Percentiles rank a stretch among this genome's conserved stretches.
Conservation (phyloP, 1,140 invertebrate species). For the Potamilus streckersoni region DNA sequence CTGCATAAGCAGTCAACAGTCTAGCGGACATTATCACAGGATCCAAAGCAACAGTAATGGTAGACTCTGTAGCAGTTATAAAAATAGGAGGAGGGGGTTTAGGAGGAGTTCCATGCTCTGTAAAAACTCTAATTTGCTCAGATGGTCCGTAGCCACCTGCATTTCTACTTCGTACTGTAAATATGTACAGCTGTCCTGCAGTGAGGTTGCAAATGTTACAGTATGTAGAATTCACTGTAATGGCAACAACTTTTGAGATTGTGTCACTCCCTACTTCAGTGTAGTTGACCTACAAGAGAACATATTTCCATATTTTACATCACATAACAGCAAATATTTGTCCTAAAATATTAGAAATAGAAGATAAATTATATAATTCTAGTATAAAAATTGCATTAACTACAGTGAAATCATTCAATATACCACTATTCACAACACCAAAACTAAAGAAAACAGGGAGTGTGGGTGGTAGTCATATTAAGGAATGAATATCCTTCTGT, state of each 20-base stretch:
- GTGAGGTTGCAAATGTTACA: slow-evolving; percentile 18
- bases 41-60: slow-evolving; percentile 45
- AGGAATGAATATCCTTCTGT: too few species aligned
- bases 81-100: slow-evolving; percentile 36
- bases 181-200: slow-evolving; percentile 18
- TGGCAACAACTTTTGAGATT: slow-evolving; percentile 13
- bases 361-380: too few species aligned
- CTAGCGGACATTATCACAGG: slow-evolving; percentile 40
- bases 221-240: slow-evolving; percentile 21
- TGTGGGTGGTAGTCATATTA: too few species aligned
- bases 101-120: slow-evolving; percentile 34
- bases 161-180: slow-evolving; percentile 21
- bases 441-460: too few species aligned
- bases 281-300: slow-evolving; percentile 28
- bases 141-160: slow-evolving; percentile 12
- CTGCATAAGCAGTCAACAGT: slow-evolving; percentile 38
- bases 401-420: too few species aligned
- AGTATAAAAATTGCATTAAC: too few species aligned
- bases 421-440: too few species aligned
- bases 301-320: too few species aligned
- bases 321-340: too few species aligned
- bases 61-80: slow-evolving; percentile 37
- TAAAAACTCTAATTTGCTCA: neutral
- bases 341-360: too few species aligned
- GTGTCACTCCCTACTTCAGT: slow-evolving; percentile 24